These are phyloP conservation scores for Belgica antarctica DNA, from an alignment of 2,888 invertebrate species.

Conservation along the genomic window DNA sequence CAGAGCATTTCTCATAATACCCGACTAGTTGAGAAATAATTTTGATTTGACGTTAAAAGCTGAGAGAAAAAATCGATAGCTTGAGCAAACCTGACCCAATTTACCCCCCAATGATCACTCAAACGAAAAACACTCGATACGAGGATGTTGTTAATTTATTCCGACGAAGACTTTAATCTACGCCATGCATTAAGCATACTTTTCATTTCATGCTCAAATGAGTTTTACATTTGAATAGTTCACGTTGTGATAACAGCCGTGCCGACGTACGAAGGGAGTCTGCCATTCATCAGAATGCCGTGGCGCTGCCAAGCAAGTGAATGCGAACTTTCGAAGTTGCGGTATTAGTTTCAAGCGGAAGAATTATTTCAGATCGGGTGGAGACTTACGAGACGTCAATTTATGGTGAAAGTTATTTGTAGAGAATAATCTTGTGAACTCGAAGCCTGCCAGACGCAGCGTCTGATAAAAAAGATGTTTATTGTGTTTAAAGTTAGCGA, in stretches of 20 bases:
- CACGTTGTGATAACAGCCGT: neutral
- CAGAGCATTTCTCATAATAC: no score
- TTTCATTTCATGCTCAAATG: conserved; percentile 42
- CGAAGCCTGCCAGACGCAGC: no score
- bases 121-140: conserved; percentile 1
- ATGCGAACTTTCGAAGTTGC: no score
- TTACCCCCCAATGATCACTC: conserved; percentile 7
- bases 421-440: no score
- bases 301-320: no score
- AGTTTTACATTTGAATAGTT: conserved; percentile 39
- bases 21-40: neutral
- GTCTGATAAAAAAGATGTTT: no score
- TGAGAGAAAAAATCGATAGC: conserved; percentile 14
- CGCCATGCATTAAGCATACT: conserved; percentile 3
- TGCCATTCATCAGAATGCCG: neutral
- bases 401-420: no score
- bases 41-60: neutral
- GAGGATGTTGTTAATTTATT: conserved; percentile 17
- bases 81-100: conserved; percentile 23
- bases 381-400: no score
- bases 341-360: no score
- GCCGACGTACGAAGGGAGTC: neutral
- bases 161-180: conserved; percentile 9
- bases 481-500: no score
- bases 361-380: no score